phyloP scores from a whole-genome alignment of 2,113 vertebrate genomes.

The Gambusia affinis region DNA sequence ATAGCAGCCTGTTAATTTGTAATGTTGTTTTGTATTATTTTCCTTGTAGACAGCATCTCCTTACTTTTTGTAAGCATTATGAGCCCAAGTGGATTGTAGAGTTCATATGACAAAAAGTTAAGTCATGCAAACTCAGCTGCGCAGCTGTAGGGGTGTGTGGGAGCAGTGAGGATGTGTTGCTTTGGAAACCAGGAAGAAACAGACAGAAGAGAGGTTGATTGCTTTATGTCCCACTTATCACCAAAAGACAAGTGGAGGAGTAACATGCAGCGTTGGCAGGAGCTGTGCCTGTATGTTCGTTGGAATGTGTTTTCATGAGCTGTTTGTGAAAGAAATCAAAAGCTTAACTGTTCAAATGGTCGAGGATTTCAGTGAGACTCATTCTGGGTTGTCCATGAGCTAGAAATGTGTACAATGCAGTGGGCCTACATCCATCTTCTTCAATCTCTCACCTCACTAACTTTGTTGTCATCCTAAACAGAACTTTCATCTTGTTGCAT shows the following conservation, averaged over 20 bases:
- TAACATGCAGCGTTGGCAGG: not conserved
- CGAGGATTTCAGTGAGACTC: slow-evolving; percentile 19
- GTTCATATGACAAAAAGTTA: slow-evolving; percentile 12
- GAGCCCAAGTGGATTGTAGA: slow-evolving; percentile 1
- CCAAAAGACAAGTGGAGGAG: not conserved
- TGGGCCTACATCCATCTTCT: slow-evolving; percentile 20
- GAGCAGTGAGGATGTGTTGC: slow-evolving; percentile 40
- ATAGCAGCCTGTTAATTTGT: not conserved
- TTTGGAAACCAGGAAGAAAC: slow-evolving; percentile 52
- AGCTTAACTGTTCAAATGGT: not conserved
- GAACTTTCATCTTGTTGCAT: slow-evolving; percentile 20
- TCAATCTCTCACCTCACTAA: slow-evolving; percentile 72
- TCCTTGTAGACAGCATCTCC: slow-evolving; percentile 18
- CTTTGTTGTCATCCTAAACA: slow-evolving; percentile 56
- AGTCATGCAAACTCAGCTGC: not conserved
- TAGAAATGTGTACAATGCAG: slow-evolving; percentile 34
- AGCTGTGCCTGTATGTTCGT: slow-evolving; percentile 6
- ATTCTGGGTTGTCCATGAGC: slow-evolving; percentile 19
- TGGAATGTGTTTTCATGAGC: not conserved
- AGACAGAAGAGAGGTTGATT: slow-evolving; percentile 41
- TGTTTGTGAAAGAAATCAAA: slow-evolving; percentile 18
- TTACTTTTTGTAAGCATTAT: not conserved
- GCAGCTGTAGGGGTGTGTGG: not conserved
- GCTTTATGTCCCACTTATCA: slow-evolving; percentile 24
- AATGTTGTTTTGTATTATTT: not conserved